Percentiles rank a stretch among this genome's conserved stretches.
These are phyloP conservation scores for Diachasma alloeum DNA, from an alignment of 1,140 invertebrate species.

Conservation along the genomic window DNA sequence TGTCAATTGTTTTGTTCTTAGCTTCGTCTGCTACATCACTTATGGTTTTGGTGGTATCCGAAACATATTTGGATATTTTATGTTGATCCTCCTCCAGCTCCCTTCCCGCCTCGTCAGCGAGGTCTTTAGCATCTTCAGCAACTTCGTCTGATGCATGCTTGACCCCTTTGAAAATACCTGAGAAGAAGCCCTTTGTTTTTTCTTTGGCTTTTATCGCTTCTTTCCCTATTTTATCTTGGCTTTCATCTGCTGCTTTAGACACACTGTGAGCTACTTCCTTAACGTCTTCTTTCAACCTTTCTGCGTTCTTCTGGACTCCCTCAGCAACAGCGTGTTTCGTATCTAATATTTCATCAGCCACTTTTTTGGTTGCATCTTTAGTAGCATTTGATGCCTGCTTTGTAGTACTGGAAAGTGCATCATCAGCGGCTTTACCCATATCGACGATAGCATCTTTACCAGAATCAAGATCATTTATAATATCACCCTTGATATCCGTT, in stretches of 20 bases:
- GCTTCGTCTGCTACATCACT: neutral
- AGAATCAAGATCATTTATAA: neutral
- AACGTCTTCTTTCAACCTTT: neutral
- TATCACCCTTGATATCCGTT: neutral
- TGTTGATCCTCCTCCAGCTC: neutral
- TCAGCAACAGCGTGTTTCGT: neutral
- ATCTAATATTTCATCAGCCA: neutral
- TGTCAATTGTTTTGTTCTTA: neutral
- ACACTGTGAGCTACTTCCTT: neutral
- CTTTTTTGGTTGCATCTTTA: neutral
- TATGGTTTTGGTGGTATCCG: neutral
- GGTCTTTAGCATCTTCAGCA: conserved; percentile 30
- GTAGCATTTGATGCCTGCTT: neutral
- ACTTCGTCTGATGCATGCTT: conserved; percentile 30
- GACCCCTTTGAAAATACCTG: conserved; percentile 39
- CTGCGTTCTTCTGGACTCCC: neutral
- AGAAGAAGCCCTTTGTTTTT: conserved; percentile 31
- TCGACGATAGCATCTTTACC: conserved; percentile 27
- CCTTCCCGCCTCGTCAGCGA: conserved; percentile 22
- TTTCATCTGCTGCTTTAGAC: neutral
- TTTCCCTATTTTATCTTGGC: neutral
- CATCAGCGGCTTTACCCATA: conserved; percentile 7
- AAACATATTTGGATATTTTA: neutral
- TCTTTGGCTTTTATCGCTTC: conserved; percentile 33
- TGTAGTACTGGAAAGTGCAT: conserved; percentile 4